Evolutionary conservation across 64 coral and sea anemone species (phyloP), one percentile per base, ranked within the genome.

Genomic region (Acropora tenuis): DNA sequence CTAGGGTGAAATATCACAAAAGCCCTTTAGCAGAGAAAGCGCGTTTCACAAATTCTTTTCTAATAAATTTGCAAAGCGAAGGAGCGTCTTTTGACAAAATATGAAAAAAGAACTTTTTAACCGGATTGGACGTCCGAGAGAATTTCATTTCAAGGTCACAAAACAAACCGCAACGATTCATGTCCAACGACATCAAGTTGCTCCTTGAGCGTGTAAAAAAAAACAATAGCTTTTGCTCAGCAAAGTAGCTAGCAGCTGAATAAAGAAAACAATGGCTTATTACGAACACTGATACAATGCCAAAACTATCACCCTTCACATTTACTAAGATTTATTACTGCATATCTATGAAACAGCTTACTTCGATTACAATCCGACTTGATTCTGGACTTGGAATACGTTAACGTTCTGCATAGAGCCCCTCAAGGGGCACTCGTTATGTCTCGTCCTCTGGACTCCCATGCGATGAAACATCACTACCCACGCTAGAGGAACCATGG

Each of bases 381-480:
- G 6, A 68, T 65, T 48, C 58, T 13, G 61, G 60, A 41, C 61
- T 84, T 67, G 59, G 12, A 68, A 84, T 68, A 68, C 60, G 59
- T 84, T 68, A 47, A 84, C 43, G 19, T 8, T 40, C 41, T 18
- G 41, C 6, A 47, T 18, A 84, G 42, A 84, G 4, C 50, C 13
- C 6, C 79, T 6, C 52, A 84, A 68, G 43, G 6, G 5, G 40
- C 12, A 42, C 3, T 65, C 47, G 20, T 71, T 16, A 85, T 4
- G 60, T 71, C 7, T 71, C 82, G 72, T 85, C 48, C 5, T 72
- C 82, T 72, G 82, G 82, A 17, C 82, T 85, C 16, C 82, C 47
- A 49, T 85, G 82, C 13, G 82, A 85, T 13, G 82, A 85, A 49
- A 85, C 44, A 46, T 85, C 82, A 20, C 82, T 85, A 7, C 82